Conservation (phyloP, 2,888 invertebrate genomes). For the Laothoe populi region DNA sequence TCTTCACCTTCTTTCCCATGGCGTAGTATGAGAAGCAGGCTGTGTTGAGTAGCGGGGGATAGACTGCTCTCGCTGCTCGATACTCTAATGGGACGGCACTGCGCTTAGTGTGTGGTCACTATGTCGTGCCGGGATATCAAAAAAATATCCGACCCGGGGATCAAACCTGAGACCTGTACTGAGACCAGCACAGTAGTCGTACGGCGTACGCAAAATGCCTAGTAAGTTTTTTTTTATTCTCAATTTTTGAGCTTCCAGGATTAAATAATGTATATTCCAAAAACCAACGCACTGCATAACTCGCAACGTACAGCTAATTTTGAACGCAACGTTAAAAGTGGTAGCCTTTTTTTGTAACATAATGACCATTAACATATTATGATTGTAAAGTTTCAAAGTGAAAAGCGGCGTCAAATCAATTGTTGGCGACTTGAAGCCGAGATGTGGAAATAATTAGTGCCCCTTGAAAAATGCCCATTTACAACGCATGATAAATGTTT, state of each 20-base stretch:
- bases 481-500: constrained; percentile 82
- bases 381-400: constrained; percentile 51
- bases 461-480: constrained; percentile 80
- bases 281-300: background rate
- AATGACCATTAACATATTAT: constrained; percentile 55
- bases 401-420: constrained; percentile 69
- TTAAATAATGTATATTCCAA: background rate
- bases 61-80: no score
- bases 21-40: no score
- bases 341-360: constrained; percentile 43
- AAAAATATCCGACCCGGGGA: no score
- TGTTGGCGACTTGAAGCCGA: constrained; percentile 62
- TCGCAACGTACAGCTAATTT: background rate
- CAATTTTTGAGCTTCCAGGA: background rate
- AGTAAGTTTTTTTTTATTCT: no score
- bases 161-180: no score
- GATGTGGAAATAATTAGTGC: constrained; percentile 81
- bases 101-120: no score
- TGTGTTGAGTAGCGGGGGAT: no score
- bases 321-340: background rate
- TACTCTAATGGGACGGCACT: no score
- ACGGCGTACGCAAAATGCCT: no score
- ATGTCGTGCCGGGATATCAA: no score
- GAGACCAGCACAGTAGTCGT: no score
- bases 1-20: no score